phyloP scores from a whole-genome alignment of 2,113 vertebrate genomes.

The Daboia siamensis region DNA sequence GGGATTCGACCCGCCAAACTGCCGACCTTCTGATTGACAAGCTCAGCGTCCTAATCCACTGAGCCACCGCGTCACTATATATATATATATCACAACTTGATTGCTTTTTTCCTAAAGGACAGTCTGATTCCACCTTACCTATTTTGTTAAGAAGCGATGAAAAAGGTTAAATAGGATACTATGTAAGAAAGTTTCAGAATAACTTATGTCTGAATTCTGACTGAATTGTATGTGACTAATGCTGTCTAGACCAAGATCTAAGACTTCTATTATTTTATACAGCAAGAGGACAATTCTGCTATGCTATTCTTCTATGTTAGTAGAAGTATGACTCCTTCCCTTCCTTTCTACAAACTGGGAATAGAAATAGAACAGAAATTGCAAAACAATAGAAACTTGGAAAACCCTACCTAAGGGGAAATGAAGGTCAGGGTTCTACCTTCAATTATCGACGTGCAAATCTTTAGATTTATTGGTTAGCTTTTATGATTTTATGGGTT shows the following conservation, averaged over 20 bases:
- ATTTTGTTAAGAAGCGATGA: neutral
- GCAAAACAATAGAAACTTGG: neutral
- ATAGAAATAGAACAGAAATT: too few species aligned
- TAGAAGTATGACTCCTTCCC: neutral
- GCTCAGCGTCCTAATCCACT: too few species aligned
- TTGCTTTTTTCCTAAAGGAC: neutral
- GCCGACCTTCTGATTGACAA: too few species aligned
- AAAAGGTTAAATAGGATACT: neutral
- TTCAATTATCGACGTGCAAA: neutral
- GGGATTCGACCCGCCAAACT: too few species aligned
- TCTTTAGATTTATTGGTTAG: too few species aligned
- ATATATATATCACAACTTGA: neutral
- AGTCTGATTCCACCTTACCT: neutral
- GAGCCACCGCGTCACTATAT: neutral
- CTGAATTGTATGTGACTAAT: neutral
- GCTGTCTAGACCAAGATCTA: neutral
- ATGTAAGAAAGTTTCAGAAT: neutral
- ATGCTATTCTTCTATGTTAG: neutral
- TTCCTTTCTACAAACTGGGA: neutral
- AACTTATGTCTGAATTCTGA: neutral
- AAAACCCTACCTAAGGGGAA: neutral
- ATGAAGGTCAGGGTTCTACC: neutral
- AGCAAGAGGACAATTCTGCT: neutral
- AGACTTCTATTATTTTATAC: neutral
- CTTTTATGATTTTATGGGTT: too few species aligned